Conservation (phyloP, 2,797 vertebrate species). For the Gallinago stenura region DNA sequence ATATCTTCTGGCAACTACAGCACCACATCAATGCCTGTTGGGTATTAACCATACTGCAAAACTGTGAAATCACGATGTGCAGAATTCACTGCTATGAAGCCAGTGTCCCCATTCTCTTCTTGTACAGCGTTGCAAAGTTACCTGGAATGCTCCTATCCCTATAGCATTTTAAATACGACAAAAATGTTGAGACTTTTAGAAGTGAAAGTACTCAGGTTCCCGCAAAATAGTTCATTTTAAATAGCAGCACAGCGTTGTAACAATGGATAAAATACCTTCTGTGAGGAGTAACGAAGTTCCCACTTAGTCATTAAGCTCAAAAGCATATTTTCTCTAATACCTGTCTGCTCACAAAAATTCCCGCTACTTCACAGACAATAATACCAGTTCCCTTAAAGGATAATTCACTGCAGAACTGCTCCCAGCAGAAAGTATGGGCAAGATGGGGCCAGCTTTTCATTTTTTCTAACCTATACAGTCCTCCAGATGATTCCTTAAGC, state of each 20-base stretch:
- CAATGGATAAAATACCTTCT: not conserved
- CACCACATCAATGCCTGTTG: not conserved
- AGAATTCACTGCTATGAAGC: not conserved
- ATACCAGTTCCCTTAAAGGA: not conserved
- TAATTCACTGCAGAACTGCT: not conserved
- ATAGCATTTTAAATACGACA: not conserved
- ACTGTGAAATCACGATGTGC: not conserved
- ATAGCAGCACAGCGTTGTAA: not conserved
- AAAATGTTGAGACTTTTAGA: not conserved
- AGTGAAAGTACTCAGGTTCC: not conserved
- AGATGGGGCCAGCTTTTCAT: not conserved
- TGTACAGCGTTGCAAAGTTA: not conserved
- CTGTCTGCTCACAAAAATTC: not conserved
- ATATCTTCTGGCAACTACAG: not conserved
- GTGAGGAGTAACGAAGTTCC: not conserved
- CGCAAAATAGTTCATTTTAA: not conserved
- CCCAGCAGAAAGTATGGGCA: not conserved
- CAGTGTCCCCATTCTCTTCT: not conserved
- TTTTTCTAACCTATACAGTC: not conserved
- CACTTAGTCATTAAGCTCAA: not conserved
- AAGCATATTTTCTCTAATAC: not conserved
- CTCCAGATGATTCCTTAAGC: not conserved
- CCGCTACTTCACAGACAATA: not conserved
- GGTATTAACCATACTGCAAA: not conserved
- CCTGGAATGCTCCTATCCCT: accelerated